These are phyloP conservation scores for Ovibos moschatus DNA, from an alignment of 2,113 vertebrate genomes.

Conservation along the genomic window DNA sequence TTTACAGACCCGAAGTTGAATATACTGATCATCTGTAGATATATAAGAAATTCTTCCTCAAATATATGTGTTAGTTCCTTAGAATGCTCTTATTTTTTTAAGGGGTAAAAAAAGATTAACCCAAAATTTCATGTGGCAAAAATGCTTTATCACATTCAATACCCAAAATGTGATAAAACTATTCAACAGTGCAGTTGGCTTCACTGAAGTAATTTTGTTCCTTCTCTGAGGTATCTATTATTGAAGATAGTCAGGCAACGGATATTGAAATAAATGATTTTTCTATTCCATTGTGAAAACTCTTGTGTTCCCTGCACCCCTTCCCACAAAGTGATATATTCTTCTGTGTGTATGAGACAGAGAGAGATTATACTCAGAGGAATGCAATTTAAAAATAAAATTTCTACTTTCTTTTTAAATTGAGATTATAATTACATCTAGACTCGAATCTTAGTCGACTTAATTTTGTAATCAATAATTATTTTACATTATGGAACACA, in stretches of 20 bases:
- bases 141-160: slow-evolving; percentile 14
- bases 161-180: slow-evolving; percentile 39
- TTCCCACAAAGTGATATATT: slow-evolving; percentile 25
- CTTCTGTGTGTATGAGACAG: neutral
- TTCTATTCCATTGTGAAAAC: slow-evolving; percentile 46
- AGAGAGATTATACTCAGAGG: neutral
- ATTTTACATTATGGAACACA: neutral
- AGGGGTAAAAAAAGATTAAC: slow-evolving; percentile 53
- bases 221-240: slow-evolving; percentile 47
- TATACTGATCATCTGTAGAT: neutral
- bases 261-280: slow-evolving; percentile 56
- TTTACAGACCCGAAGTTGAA: neutral
- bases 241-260: slow-evolving; percentile 39
- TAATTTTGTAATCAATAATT: slow-evolving; percentile 45
- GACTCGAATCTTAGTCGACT: slow-evolving; percentile 16
- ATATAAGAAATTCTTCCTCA: slow-evolving; percentile 1
- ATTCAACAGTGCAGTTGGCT: slow-evolving; percentile 4
- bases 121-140: slow-evolving; percentile 49
- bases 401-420: neutral
- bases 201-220: slow-evolving; percentile 51
- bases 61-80: neutral
- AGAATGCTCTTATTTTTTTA: neutral
- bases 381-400: slow-evolving; percentile 41
- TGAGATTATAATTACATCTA: neutral
- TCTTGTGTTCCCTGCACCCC: neutral